Conservation (phyloP, 2,888 invertebrate species). For the Boloria euphrosyne region DNA sequence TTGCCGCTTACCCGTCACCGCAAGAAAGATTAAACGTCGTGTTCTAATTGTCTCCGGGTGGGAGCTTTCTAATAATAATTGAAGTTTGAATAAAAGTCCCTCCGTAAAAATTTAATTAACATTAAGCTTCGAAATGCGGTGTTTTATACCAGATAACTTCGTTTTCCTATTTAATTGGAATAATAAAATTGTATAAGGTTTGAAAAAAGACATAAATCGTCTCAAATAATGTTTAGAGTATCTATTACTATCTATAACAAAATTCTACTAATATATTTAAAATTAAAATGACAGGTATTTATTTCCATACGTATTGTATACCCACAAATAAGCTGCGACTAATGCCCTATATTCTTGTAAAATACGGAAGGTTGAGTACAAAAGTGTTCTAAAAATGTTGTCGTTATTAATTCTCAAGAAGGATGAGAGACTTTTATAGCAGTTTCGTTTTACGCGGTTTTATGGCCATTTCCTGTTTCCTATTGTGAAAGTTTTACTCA, state of each 20-base stretch:
- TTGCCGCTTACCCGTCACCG: background rate
- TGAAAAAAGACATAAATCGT: no score
- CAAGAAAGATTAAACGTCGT: background rate
- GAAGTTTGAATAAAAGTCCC: background rate
- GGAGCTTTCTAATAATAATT: background rate
- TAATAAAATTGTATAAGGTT: no score
- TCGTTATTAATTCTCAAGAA: conserved; percentile 22
- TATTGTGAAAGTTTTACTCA: conserved; percentile 31
- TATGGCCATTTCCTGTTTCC: conserved; percentile 31
- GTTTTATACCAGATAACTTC: background rate
- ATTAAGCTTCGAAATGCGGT: background rate
- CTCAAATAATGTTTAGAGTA: no score
- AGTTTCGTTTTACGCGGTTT: conserved; percentile 24
- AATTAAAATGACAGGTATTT: no score
- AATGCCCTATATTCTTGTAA: background rate
- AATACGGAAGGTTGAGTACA: background rate
- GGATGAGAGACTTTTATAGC: conserved; percentile 17
- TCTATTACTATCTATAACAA: no score
- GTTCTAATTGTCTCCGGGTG: background rate
- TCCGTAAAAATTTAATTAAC: background rate
- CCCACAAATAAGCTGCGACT: no score
- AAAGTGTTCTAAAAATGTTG: conserved; percentile 3
- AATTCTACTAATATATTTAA: no score
- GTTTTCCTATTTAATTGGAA: background rate
- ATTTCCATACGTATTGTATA: no score